phyloP scores from a whole-genome alignment of 1,140 invertebrate genomes.

The Hydropsyche tenuis region DNA sequence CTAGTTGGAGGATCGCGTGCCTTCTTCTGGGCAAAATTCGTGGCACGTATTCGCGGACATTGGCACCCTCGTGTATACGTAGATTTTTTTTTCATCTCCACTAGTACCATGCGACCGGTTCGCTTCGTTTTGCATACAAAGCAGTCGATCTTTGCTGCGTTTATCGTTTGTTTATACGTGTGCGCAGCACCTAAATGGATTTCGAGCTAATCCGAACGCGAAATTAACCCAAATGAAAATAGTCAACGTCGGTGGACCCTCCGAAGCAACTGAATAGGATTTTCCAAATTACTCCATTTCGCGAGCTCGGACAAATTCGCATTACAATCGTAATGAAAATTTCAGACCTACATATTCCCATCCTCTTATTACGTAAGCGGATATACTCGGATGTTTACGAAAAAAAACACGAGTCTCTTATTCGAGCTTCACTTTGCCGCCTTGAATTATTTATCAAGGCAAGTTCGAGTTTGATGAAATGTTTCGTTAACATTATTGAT shows the following conservation, averaged over 20 bases:
- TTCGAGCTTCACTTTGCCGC: no score
- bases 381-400: no score
- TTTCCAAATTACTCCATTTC: constrained; percentile 21
- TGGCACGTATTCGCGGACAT: constrained; percentile 41
- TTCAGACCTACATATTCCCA: no score
- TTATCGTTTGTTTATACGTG: background rate
- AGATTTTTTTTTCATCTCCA: constrained; percentile 12
- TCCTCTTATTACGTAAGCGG: no score
- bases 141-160: constrained; percentile 4
- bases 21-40: constrained; percentile 33
- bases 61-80: constrained; percentile 29
- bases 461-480: no score
- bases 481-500: no score
- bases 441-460: no score
- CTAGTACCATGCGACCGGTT: constrained; percentile 7
- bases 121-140: constrained; percentile 18
- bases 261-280: background rate
- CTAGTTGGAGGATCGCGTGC: constrained; percentile 11
- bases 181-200: constrained; percentile 7
- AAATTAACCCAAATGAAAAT: constrained; percentile 13
- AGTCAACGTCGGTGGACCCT: background rate
- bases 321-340: background rate
- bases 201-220: constrained; percentile 9
- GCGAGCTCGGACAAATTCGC: background rate
- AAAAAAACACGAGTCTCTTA: no score